phyloP scores from a whole-genome alignment of 1,140 invertebrate species.

The Bombus sibiricus region DNA sequence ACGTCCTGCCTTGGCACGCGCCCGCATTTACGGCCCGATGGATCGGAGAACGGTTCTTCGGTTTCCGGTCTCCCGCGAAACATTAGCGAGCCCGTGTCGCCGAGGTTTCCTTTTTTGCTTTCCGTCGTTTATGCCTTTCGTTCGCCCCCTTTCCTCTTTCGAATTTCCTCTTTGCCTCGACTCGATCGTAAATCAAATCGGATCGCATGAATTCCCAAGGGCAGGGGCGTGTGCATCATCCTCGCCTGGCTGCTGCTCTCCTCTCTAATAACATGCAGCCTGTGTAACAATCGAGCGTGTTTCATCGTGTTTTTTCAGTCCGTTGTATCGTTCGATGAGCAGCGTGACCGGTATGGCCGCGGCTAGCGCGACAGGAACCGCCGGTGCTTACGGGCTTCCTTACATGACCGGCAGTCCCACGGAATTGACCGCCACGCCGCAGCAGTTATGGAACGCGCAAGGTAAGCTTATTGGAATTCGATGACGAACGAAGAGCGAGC shows the following conservation, averaged over 20 bases:
- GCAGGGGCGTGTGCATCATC: neutral
- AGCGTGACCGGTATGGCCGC: conserved; percentile 62
- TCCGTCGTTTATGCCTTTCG: neutral
- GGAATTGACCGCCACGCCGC: conserved; percentile 69
- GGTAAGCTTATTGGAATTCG: conserved; percentile 47
- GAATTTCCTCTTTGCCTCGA: neutral
- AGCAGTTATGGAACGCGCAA: conserved; percentile 73
- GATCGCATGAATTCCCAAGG: neutral
- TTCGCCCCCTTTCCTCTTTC: neutral
- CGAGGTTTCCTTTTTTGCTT: neutral
- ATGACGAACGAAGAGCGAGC: rapidly evolving
- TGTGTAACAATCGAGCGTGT: too few relatives aligned
- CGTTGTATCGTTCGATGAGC: conserved; percentile 75
- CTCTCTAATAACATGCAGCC: too few relatives aligned
- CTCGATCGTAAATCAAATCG: neutral
- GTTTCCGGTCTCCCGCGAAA: conserved; percentile 73
- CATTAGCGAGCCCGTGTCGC: neutral
- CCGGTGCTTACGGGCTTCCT: conserved; percentile 64
- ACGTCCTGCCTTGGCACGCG: conserved; percentile 61
- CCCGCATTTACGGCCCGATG: conserved; percentile 70
- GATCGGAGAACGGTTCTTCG: conserved; percentile 55
- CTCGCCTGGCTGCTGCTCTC: too few relatives aligned
- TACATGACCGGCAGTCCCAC: conserved; percentile 71
- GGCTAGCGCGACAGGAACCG: conserved; percentile 54
- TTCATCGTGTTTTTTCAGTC: conserved; percentile 64